Evolutionary conservation across 2,888 invertebrate genomes (phyloP).

Genomic region (Alviniconcha strummeri): DNA sequence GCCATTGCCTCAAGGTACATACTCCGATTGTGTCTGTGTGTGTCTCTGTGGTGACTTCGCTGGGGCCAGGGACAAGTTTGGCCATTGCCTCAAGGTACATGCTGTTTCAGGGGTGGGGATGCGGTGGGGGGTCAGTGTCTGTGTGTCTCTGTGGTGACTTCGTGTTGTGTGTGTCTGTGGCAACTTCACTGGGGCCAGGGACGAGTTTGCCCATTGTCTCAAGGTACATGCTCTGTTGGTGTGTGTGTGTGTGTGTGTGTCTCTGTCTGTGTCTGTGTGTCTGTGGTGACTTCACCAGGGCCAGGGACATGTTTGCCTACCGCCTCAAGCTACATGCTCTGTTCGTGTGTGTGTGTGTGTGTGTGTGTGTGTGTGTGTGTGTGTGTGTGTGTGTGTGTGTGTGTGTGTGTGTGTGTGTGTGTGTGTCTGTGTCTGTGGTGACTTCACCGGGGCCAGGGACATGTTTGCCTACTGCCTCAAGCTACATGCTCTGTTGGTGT

Average conservation of each 20-base stretch:
- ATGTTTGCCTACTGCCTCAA: conserved; percentile 81
- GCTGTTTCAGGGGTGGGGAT: not conserved
- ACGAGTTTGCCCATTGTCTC: conserved; percentile 81
- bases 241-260: not conserved
- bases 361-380: no score
- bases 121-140: not conserved
- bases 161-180: conserved; percentile 67
- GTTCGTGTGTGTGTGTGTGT: no score
- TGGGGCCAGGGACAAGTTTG: conserved; percentile 85
- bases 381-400: no score
- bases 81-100: conserved; percentile 75
- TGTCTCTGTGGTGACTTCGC: conserved; percentile 79
- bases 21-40: not conserved
- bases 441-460: conserved; percentile 84
- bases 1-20: conserved; percentile 75
- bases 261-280: not conserved
- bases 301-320: no score
- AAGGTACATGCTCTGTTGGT: conserved; percentile 54
- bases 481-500: conserved; percentile 46
- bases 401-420: not conserved
- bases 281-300: no score
- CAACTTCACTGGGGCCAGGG: conserved; percentile 84
- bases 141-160: no score
- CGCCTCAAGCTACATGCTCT: no score
- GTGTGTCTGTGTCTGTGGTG: conserved; percentile 72